These are phyloP conservation scores for Cnemophilus loriae DNA, from an alignment of 2,113 vertebrate genomes.

Conservation along the genomic window DNA sequence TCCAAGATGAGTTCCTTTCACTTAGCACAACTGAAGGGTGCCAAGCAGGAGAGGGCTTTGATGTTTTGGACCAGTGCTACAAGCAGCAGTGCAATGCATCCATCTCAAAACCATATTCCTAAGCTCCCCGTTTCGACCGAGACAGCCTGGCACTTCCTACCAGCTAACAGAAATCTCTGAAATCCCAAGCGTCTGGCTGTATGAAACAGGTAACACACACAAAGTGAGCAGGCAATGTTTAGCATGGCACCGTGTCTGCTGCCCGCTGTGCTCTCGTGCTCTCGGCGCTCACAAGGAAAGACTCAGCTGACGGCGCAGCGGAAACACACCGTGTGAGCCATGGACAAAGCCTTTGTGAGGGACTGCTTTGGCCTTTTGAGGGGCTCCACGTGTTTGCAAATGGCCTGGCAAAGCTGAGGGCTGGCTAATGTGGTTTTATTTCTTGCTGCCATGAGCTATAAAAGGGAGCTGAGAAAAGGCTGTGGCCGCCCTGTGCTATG, in stretches of 20 bases:
- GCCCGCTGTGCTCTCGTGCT: fast-evolving
- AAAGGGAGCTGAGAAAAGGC: not conserved
- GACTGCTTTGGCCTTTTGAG: not conserved
- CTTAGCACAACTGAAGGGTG: fast-evolving
- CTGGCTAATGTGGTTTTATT: not conserved
- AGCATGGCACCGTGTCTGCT: fast-evolving
- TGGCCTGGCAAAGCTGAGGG: not conserved
- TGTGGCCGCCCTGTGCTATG: fast-evolving
- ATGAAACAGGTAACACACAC: not conserved
- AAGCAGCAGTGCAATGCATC: not conserved
- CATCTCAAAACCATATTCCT: not conserved
- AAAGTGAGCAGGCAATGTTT: not conserved
- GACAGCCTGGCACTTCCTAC: not conserved
- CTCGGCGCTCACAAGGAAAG: not conserved
- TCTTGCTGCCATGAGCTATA: not conserved
- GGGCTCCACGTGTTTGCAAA: not conserved
- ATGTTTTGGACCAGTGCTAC: not conserved
- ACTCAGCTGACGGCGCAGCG: not conserved
- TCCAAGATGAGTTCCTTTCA: not conserved
- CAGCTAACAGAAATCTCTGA: not conserved
- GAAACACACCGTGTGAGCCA: not conserved
- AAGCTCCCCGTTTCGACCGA: fast-evolving
- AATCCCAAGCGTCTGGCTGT: not conserved
- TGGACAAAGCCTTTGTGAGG: not conserved
- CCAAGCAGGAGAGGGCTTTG: not conserved